phyloP scores from a whole-genome alignment of 2,888 invertebrate genomes.

The Vesta saturnalis region DNA sequence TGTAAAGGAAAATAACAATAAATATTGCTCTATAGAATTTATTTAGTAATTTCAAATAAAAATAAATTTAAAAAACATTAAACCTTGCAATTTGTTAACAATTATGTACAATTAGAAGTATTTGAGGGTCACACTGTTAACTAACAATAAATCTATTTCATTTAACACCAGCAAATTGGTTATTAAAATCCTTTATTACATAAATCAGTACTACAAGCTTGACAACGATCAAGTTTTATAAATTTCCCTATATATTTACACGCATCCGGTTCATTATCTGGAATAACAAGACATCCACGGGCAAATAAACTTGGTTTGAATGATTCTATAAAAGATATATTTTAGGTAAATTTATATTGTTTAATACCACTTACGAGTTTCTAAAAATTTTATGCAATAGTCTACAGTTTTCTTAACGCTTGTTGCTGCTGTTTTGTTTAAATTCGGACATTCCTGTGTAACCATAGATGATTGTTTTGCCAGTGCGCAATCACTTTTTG shows the following conservation, averaged over 20 bases:
- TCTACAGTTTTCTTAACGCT: background rate
- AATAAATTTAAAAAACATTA: too few relatives aligned
- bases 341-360: background rate
- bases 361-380: background rate
- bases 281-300: background rate
- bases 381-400: background rate
- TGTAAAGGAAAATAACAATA: too few relatives aligned
- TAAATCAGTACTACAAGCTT: background rate
- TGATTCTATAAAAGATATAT: background rate
- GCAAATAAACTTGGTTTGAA: background rate
- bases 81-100: too few relatives aligned
- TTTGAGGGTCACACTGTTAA: too few relatives aligned
- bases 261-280: background rate
- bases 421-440: too few relatives aligned
- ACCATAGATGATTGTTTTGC: background rate
- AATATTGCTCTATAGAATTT: too few relatives aligned
- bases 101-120: too few relatives aligned
- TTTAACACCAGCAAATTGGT: too few relatives aligned
- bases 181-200: background rate
- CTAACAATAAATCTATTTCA: too few relatives aligned
- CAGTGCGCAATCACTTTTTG: constrained; percentile 2
- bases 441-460: background rate
- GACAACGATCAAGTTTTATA: background rate
- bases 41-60: too few relatives aligned
- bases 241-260: background rate